phyloP scores from a whole-genome alignment of 2,888 invertebrate genomes.

The Steinernema carpocapsae region DNA sequence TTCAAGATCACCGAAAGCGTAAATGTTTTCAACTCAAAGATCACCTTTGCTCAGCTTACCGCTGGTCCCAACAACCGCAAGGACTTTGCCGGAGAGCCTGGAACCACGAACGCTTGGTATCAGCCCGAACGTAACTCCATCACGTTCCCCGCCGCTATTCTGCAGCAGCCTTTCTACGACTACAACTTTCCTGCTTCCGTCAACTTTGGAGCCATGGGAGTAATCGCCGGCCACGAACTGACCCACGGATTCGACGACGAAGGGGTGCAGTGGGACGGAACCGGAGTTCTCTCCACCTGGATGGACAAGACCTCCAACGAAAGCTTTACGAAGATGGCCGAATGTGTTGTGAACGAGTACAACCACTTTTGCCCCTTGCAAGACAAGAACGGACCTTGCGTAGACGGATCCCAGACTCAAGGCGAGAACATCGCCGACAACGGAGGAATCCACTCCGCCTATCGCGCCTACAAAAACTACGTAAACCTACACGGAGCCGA shows the following conservation, averaged over 20 bases:
- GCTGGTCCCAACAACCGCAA: constrained; percentile 47
- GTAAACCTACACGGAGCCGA: constrained; percentile 55
- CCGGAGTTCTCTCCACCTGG: constrained; percentile 57
- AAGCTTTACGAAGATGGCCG: constrained; percentile 54
- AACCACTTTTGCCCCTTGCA: constrained; percentile 58
- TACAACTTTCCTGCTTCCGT: constrained; percentile 61
- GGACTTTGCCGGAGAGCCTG: constrained; percentile 61
- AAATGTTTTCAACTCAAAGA: constrained; percentile 44
- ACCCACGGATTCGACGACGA: constrained; percentile 74
- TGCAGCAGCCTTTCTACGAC: constrained; percentile 63
- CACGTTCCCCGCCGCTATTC: constrained; percentile 65
- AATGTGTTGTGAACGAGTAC: constrained; percentile 60
- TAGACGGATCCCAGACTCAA: constrained; percentile 71
- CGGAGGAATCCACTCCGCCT: constrained; percentile 64
- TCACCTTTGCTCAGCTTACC: constrained; percentile 43
- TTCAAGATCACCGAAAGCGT: constrained; percentile 45
- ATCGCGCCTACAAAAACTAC: constrained; percentile 53
- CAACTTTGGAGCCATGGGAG: constrained; percentile 90
- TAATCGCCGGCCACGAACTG: constrained; percentile 76
- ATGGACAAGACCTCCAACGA: constrained; percentile 53
- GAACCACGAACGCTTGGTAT: constrained; percentile 64
- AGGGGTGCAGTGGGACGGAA: constrained; percentile 64
- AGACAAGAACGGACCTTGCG: constrained; percentile 55
- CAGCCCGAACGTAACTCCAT: constrained; percentile 63
- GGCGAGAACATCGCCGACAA: constrained; percentile 74